Percentiles rank a stretch among this genome's conserved stretches.
Conservation (phyloP, 2,113 vertebrate species). For the Aegithalos caudatus region DNA sequence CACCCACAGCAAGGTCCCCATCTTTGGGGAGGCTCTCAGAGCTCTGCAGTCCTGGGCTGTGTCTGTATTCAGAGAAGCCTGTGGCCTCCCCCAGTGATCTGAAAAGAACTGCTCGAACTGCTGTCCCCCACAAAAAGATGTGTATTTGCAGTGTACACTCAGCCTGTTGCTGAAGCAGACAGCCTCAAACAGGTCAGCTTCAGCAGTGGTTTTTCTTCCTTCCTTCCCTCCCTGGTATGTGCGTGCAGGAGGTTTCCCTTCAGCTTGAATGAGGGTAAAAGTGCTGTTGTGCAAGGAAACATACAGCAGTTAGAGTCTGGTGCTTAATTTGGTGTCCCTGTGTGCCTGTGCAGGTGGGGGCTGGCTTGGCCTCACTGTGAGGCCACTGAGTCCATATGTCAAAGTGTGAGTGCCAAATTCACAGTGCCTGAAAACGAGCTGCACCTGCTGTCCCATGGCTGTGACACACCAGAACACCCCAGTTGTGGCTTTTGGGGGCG, state of each 20-base stretch:
- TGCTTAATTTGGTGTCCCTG: neutral
- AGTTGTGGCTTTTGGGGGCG: neutral
- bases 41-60: neutral
- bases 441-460: fast-evolving
- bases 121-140: neutral
- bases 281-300: neutral
- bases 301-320: fast-evolving
- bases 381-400: fast-evolving
- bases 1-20: fast-evolving
- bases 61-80: neutral
- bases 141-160: neutral
- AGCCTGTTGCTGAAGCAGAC: neutral
- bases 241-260: neutral
- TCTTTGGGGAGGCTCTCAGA: neutral
- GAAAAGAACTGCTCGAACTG: neutral
- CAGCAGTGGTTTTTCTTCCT: neutral
- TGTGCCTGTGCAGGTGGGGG: neutral
- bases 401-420: neutral
- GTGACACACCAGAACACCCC: neutral
- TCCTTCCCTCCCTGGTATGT: neutral
- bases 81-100: neutral
- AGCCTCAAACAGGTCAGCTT: neutral
- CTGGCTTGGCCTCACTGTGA: neutral
- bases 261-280: fast-evolving
- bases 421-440: neutral